Evolutionary conservation across 2,888 invertebrate species (phyloP), one percentile per base, ranked within the genome.

Genomic region (Scrobipalpa atriplicella): DNA sequence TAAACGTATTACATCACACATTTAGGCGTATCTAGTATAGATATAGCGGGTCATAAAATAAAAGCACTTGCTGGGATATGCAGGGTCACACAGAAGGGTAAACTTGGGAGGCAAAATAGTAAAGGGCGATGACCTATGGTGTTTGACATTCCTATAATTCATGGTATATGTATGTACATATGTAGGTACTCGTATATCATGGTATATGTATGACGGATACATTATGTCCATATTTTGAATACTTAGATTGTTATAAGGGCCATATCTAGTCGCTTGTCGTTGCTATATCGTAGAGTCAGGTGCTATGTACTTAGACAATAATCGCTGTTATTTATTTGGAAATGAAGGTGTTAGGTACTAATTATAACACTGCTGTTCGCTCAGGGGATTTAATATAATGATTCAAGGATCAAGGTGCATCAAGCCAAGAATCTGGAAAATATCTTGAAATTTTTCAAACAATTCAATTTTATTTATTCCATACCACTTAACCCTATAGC

Each of bases 31-130:
- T 86, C 83, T 84, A 73, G 70, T 71, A 77, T 69, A 84, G 85
- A 87, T 54, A 56, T 87, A 87, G 78, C 76, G 72, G 71, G 74
- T 85, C 86, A 79, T 89, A 86, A 87, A 86, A 85, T 82, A 82
- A 86, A 84, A 80, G 72, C 74, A 78, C 78, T 78, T 80, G 77
- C 67, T 66, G 71, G 67, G 73, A 71, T 77, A 79, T 77, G 75
- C 78, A 68, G 62, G 43, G 62, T 41, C 63, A 58, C 16, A 38
- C 29, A 29, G 69, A 71, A 80, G 82, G 82, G 79, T 78, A 79
- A 70, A 29, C 70, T 73, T 75, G 69, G 77, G 66, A 41, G 36
- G 36, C 61, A 61, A 41, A 41, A 56, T 36, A 56, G 29, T 9
- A 16, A 16, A 58, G 58, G 58, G 58, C 58, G 38, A 38, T 58